phyloP scores from a whole-genome alignment of 1,140 invertebrate genomes.

The Trichoplusia ni region DNA sequence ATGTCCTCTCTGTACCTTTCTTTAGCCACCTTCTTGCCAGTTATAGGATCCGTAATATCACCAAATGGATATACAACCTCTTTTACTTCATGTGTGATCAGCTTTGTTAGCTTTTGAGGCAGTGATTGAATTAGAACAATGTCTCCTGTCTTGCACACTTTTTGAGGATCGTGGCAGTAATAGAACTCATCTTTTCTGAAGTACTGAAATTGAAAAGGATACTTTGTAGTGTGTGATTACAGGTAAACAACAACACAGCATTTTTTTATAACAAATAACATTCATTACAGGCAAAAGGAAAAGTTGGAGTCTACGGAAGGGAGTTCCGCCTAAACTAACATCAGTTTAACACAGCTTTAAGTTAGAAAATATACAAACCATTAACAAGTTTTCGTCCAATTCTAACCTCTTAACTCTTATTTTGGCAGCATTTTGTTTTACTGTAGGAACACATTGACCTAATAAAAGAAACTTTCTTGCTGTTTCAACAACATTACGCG shows the following conservation, averaged over 20 bases:
- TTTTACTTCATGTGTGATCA: conserved; percentile 90
- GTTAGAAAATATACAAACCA: conserved; percentile 86
- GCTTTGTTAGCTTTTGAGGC: conserved; percentile 86
- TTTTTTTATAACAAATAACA: too few species aligned
- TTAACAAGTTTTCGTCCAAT: conserved; percentile 85
- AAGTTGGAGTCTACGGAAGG: too few species aligned
- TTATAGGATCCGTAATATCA: conserved; percentile 91
- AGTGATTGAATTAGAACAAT: conserved; percentile 89
- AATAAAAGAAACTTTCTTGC: conserved; percentile 80
- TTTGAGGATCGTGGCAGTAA: conserved; percentile 89
- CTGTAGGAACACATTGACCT: conserved; percentile 87
- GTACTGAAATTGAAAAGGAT: conserved; percentile 84
- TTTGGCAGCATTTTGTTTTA: conserved; percentile 89
- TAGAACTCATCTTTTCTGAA: conserved; percentile 87
- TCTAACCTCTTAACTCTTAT: conserved; percentile 87
- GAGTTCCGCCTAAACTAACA: too few species aligned
- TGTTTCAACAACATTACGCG: conserved; percentile 58
- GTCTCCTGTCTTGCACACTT: conserved; percentile 90
- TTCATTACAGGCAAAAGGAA: too few species aligned
- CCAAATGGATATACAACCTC: conserved; percentile 91
- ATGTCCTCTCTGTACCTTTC: conserved; percentile 89
- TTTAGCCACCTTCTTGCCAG: conserved; percentile 89
- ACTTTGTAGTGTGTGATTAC: neutral
- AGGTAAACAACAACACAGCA: too few species aligned
- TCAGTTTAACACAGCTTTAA: too few species aligned